Base-by-base conservation (phyloP, 2,797 vertebrate species). In the Silurus lanzhouensis region DNA sequence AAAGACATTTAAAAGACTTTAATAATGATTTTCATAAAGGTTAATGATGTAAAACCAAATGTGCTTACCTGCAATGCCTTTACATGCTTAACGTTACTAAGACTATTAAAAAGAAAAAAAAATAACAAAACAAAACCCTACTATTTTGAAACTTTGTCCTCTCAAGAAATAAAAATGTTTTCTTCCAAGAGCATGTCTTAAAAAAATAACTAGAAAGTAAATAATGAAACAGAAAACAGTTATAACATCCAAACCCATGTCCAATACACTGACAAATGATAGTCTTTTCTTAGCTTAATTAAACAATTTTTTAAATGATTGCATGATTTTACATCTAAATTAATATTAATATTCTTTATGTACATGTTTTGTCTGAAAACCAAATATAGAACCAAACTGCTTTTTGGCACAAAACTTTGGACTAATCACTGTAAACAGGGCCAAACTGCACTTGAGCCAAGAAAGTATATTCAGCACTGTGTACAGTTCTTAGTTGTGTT, bases 401-500 rank as follows among this genome's bases (percentile, higher is more conserved):
- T 15, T 64, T 58, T 79, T 48, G 60, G 60, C 77, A 64, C 60
- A 79, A 79, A 63, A n/a, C 31, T 75, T 85, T 55, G 68, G 44
- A 87, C 38, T 31, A 79, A 55, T 83, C 64, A 66, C 52, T 52
- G 55, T 12, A 25, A 48, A 58, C 20, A 20, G 19, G 2, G 78
- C 27, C 46, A 83, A 71, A 38, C 31, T 79, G 66, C 75, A 83
- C 71, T 70, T 83, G 81, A 85, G 44, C 84, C 83, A 86, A 87
- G 70, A 85, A 85, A 83, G 81, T 87, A 83, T 85, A 85, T 87
- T 84, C 87, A 84, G 78, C 80, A 77, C 86, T 85, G 85, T 81
- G 88, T 91, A 87, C 82, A 89, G 89, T 87, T 88, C 44, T 77
- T 84, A 83, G 71, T 87, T 84, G 79, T 90, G 78, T 80, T 79